These are phyloP conservation scores for Acrocyrtus sp. DNA, from an alignment of 2,888 invertebrate species.

Conservation along the genomic window DNA sequence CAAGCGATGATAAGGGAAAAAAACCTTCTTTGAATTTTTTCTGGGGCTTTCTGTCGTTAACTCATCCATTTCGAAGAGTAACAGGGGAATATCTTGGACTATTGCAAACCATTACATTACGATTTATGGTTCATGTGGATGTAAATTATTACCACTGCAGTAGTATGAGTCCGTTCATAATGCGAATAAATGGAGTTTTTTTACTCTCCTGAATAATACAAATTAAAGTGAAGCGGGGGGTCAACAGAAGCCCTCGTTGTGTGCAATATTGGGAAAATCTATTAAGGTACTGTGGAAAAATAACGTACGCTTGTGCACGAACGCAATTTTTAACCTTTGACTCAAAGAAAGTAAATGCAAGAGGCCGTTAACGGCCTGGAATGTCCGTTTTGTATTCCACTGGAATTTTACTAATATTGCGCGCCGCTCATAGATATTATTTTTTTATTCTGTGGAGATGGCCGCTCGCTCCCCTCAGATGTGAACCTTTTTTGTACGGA, in stretches of 20 bases:
- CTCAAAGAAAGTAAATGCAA: background rate
- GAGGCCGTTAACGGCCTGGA: background rate
- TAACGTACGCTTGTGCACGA: background rate
- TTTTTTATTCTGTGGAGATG: no score
- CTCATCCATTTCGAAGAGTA: constrained; percentile 2
- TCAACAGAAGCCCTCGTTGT: no score
- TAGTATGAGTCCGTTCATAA: background rate
- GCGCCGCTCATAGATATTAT: no score
- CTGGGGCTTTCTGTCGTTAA: background rate
- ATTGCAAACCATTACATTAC: constrained; percentile 23
- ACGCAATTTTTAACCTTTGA: background rate
- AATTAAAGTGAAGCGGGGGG: constrained; percentile 2
- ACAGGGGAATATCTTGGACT: constrained; percentile 6
- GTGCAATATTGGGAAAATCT: no score
- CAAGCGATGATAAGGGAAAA: background rate
- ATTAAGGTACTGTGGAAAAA: no score
- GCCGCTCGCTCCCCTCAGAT: no score
- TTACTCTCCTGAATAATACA: background rate
- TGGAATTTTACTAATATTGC: no score
- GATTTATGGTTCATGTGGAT: constrained; percentile 28
- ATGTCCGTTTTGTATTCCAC: no score
- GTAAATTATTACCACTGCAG: constrained; percentile 37
- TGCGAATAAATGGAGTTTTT: background rate
- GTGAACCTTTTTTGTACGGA: no score
- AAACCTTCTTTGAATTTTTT: background rate